These are phyloP conservation scores for Carapus acus DNA, from an alignment of 2,797 vertebrate species.

Conservation along the genomic window DNA sequence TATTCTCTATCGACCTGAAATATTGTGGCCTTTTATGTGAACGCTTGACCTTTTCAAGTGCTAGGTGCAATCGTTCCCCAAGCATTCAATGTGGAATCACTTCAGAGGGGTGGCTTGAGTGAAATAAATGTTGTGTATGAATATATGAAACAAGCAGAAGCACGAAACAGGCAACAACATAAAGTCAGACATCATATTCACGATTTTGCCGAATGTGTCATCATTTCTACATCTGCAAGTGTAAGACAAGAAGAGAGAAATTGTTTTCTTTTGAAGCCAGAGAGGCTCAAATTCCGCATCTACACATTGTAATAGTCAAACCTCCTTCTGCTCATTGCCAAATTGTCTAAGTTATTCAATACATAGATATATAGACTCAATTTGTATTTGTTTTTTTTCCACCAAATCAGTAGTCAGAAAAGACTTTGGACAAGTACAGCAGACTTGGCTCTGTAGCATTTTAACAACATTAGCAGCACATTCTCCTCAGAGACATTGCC, in stretches of 20 bases:
- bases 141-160: conserved; percentile 31
- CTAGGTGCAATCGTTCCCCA: too few species aligned
- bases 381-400: background rate
- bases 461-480: conserved; percentile 11
- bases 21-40: too few species aligned
- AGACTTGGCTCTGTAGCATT: conserved; percentile 1
- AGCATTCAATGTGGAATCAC: conserved; percentile 21
- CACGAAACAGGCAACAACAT: conserved; percentile 36
- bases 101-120: conserved; percentile 35
- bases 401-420: conserved; percentile 5
- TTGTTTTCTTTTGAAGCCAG: conserved; percentile 40
- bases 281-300: conserved; percentile 37
- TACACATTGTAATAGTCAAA: conserved; percentile 22
- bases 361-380: background rate
- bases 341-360: background rate
- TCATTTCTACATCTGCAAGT: conserved; percentile 59
- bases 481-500: conserved; percentile 6
- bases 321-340: conserved; percentile 20
- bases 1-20: too few species aligned
- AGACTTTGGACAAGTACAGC: conserved; percentile 34
- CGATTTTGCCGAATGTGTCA: conserved; percentile 59
- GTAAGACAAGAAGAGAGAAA: conserved; percentile 39
- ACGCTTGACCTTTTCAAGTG: too few species aligned
- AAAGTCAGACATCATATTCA: conserved; percentile 18
- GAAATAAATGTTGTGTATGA: conserved; percentile 41